A percentile compares a stretch with the other conserved stretches of the same genome.
phyloP scores from a whole-genome alignment of 2,888 invertebrate species.

The Nemotelus pantherinus region DNA sequence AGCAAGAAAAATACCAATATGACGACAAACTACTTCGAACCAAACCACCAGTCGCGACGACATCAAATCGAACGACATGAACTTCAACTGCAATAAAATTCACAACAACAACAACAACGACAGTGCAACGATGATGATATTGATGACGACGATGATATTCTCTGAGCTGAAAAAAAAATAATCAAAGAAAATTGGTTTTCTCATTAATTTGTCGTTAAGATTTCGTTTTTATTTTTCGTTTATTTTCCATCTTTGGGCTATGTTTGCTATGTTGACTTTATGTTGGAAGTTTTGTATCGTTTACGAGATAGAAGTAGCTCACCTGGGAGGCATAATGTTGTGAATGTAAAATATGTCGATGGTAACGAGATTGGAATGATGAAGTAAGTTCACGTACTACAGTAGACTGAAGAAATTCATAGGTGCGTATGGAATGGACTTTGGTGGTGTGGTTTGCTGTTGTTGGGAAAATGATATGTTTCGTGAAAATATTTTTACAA shows the following conservation, averaged over 20 bases:
- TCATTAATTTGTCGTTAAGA: constrained; percentile 44
- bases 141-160: constrained; percentile 9
- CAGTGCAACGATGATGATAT: background rate
- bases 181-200: constrained; percentile 39
- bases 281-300: constrained; percentile 28
- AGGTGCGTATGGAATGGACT: background rate
- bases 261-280: too few relatives aligned
- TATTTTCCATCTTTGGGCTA: background rate
- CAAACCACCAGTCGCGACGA: background rate
- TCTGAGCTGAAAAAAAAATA: background rate
- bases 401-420: background rate
- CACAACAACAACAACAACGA: background rate
- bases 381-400: constrained; percentile 3
- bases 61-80: background rate
- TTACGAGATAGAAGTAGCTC: constrained; percentile 29
- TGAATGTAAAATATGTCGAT: too few relatives aligned
- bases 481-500: too few relatives aligned
- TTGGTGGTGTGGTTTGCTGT: too few relatives aligned
- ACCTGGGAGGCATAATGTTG: constrained; percentile 22
- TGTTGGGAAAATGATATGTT: too few relatives aligned
- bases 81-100: background rate
- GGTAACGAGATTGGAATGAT: background rate
- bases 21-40: too few relatives aligned
- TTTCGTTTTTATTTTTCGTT: background rate
- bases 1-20: too few relatives aligned